These are phyloP conservation scores for Prochilodus magdalenae DNA, from an alignment of 2,113 vertebrate species.

Conservation along the genomic window DNA sequence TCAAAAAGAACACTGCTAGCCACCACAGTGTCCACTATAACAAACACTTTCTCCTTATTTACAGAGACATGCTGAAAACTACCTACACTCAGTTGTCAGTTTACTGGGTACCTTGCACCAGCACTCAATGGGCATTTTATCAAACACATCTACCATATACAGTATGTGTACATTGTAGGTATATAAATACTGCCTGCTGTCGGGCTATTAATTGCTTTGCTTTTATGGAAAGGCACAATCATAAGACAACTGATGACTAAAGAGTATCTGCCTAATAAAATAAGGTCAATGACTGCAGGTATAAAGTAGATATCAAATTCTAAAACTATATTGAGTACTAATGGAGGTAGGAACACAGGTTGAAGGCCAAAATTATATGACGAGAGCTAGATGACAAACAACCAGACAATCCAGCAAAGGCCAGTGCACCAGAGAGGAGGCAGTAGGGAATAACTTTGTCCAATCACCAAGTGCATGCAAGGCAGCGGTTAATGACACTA, in stretches of 20 bases:
- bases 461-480: conserved; percentile 11
- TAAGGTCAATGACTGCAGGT: no score
- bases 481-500: conserved; percentile 16
- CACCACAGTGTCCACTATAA: conserved; percentile 41
- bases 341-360: not conserved
- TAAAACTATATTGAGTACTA: not conserved
- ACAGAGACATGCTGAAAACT: conserved; percentile 29
- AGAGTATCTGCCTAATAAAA: no score
- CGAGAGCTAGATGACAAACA: not conserved
- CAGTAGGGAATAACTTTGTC: conserved; percentile 11
- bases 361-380: not conserved
- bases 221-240: not conserved
- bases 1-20: conserved; percentile 45
- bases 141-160: not conserved
- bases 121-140: not conserved
- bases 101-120: not conserved
- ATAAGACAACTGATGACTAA: not conserved
- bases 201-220: no score
- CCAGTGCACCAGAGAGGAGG: conserved; percentile 17
- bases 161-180: not conserved
- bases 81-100: conserved; percentile 1
- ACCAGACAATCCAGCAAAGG: not conserved
- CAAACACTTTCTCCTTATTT: conserved; percentile 50
- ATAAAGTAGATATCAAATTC: no score
- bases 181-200: not conserved